A percentile compares a stretch with the other conserved stretches of the same genome.
Evolutionary conservation across 2,113 vertebrate species (phyloP).

Genomic region (Piaya cayana): DNA sequence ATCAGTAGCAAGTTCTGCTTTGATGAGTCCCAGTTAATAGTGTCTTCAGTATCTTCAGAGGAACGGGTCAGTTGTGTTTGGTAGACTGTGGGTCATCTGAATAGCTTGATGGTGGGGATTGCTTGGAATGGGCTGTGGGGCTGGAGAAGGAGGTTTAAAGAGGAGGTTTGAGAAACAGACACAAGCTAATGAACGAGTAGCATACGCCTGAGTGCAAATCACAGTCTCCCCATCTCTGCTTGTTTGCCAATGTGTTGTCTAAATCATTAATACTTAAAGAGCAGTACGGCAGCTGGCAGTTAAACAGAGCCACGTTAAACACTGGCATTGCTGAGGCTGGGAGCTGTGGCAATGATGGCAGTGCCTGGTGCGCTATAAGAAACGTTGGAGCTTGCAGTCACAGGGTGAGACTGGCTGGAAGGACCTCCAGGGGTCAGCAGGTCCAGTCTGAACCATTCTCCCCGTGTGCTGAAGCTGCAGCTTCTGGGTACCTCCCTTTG

Average conservation of each 20-base stretch:
- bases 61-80: background rate
- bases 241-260: background rate
- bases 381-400: accelerated
- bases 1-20: background rate
- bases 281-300: background rate
- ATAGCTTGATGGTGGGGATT: background rate
- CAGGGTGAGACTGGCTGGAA: background rate
- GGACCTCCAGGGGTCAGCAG: background rate
- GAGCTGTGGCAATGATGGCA: background rate
- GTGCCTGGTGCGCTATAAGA: background rate
- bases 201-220: background rate
- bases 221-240: background rate
- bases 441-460: background rate
- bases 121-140: background rate
- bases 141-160: background rate
- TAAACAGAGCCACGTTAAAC: background rate
- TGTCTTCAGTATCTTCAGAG: background rate
- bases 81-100: background rate
- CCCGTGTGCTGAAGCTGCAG: background rate
- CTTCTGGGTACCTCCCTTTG: background rate
- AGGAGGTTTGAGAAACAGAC: background rate
- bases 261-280: conserved; percentile 37
- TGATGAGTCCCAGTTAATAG: background rate
- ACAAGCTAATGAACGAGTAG: background rate
- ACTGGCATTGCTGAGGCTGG: background rate